These are phyloP conservation scores for Perizoma affinitatum DNA, from an alignment of 2,888 invertebrate genomes.

Conservation along the genomic window DNA sequence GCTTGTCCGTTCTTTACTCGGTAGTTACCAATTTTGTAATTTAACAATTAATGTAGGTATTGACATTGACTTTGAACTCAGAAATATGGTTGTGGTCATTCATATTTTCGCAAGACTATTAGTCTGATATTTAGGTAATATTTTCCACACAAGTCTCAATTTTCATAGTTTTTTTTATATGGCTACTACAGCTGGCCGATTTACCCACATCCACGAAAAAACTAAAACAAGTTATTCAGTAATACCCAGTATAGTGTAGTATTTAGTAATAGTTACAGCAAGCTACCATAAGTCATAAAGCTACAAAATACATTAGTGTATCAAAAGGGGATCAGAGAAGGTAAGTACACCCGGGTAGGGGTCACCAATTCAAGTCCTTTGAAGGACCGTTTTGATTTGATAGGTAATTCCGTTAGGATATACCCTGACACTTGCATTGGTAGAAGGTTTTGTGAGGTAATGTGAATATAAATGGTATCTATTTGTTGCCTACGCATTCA, in stretches of 20 bases:
- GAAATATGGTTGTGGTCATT: too few relatives aligned
- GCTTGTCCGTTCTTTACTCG: constrained; percentile 31
- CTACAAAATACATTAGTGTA: constrained; percentile 3
- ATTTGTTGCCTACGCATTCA: constrained; percentile 4
- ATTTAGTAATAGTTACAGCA: too few relatives aligned
- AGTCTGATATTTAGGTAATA: too few relatives aligned
- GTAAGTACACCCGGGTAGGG: constrained; percentile 4
- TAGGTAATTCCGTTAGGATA: constrained; percentile 7
- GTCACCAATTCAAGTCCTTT: constrained; percentile 17
- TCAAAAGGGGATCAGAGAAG: constrained; percentile 16
- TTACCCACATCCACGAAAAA: too few relatives aligned
- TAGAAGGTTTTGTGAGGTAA: not conserved
- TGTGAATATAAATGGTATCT: not conserved
- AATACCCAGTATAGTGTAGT: too few relatives aligned
- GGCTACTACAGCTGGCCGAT: too few relatives aligned
- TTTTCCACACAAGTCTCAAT: too few relatives aligned
- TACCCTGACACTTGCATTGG: not conserved
- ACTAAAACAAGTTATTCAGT: too few relatives aligned
- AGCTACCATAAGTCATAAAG: not conserved
- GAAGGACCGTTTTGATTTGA: constrained; percentile 6
- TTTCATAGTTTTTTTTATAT: too few relatives aligned
- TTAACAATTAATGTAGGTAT: constrained; percentile 36
- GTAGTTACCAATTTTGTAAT: constrained; percentile 39
- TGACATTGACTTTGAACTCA: constrained; percentile 15
- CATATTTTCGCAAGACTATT: too few relatives aligned